phyloP scores from a whole-genome alignment of 1,140 invertebrate genomes.

The Euwallacea fornicatus region DNA sequence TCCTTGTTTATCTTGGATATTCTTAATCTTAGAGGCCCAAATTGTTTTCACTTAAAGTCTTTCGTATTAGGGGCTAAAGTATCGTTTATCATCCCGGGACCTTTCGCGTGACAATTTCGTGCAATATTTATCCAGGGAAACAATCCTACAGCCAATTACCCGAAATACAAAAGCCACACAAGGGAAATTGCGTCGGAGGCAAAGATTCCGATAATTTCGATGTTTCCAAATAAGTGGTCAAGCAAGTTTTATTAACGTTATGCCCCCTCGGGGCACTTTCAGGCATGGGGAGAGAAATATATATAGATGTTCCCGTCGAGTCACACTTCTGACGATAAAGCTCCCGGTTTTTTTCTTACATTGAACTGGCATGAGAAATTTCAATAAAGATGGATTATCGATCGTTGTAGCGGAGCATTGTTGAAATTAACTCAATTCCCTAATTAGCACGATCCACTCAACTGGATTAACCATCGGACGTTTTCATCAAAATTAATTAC shows the following conservation, averaged over 20 bases:
- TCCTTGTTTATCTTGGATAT: conserved; percentile 26
- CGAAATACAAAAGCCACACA: neutral
- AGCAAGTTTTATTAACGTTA: neutral
- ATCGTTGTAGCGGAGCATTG: neutral
- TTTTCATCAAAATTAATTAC: conserved; percentile 2
- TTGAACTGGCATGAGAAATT: neutral
- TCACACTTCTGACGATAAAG: neutral
- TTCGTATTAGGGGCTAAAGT: conserved; percentile 13
- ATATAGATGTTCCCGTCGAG: neutral
- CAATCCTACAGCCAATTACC: too few relatives aligned
- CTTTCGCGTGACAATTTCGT: neutral
- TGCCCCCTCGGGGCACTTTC: neutral
- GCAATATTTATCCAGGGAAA: neutral
- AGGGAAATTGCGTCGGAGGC: neutral
- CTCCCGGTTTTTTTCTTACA: neutral
- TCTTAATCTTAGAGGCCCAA: conserved; percentile 23
- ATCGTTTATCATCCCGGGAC: conserved; percentile 2
- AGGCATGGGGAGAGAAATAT: neutral
- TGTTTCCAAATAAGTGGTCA: neutral
- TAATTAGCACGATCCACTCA: neutral
- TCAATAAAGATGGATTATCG: neutral
- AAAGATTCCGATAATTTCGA: neutral
- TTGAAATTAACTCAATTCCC: neutral
- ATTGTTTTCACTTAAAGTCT: conserved; percentile 25
- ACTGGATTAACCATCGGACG: neutral